Evolutionary conservation across 1,140 invertebrate genomes (phyloP).

Genomic region (Panonychus citri): DNA sequence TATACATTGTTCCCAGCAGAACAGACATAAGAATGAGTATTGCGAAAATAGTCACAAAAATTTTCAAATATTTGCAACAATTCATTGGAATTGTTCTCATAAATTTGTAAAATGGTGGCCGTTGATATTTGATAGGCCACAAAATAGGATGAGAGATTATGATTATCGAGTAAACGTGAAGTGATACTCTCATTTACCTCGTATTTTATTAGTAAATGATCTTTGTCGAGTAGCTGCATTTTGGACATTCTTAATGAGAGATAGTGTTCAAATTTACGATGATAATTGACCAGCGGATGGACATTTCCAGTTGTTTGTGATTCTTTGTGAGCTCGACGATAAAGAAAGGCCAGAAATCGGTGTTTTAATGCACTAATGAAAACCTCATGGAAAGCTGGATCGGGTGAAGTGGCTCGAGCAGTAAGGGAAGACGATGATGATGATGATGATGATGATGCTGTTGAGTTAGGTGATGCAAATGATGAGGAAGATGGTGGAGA

Average conservation of each 20-base stretch:
- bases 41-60: conserved; percentile 77
- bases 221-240: conserved; percentile 80
- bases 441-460: too few species aligned
- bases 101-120: conserved; percentile 54
- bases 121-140: conserved; percentile 71
- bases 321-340: conserved; percentile 41
- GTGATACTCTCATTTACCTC: conserved; percentile 73
- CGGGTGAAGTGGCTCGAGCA: conserved; percentile 9
- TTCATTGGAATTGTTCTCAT: conserved; percentile 67
- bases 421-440: too few species aligned
- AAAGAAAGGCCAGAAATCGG: conserved; percentile 57
- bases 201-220: conserved; percentile 77
- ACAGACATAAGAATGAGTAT: conserved; percentile 56
- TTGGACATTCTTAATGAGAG: conserved; percentile 75
- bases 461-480: too few species aligned
- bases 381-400: conserved; percentile 44
- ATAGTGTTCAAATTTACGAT: conserved; percentile 41
- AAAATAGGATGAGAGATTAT: conserved; percentile 58
- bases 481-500: too few species aligned
- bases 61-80: conserved; percentile 67
- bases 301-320: conserved; percentile 32
- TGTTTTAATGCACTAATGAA: conserved; percentile 70
- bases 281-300: conserved; percentile 48
- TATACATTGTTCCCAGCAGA: conserved; percentile 76
- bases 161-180: conserved; percentile 50